Percentiles rank a stretch among this genome's conserved stretches.
These are phyloP conservation scores for Falco berigora DNA, from an alignment of 2,797 vertebrate genomes.

Conservation along the genomic window DNA sequence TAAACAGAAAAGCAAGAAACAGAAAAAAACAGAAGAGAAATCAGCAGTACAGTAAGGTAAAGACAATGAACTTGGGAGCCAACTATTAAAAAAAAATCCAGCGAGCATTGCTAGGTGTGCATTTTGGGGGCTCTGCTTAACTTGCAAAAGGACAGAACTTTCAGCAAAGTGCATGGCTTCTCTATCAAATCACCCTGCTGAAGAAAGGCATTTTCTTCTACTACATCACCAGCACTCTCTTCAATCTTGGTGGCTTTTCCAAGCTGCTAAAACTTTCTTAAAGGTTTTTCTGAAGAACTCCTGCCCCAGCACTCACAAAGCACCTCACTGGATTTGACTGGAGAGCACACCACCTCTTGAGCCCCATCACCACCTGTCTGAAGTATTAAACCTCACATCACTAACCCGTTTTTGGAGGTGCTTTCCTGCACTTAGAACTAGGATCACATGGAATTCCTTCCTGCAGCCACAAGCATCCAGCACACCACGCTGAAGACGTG, in stretches of 20 bases:
- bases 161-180: accelerated
- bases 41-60: accelerated
- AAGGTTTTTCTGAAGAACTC: neutral
- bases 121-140: neutral
- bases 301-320: neutral
- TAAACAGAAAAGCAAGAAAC: accelerated
- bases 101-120: accelerated
- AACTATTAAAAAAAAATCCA: accelerated
- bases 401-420: accelerated
- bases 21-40: neutral
- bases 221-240: neutral
- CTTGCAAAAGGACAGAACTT: neutral
- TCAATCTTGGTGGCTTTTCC: neutral
- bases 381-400: too few relatives aligned
- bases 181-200: neutral
- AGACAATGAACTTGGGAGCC: neutral
- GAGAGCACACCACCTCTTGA: neutral
- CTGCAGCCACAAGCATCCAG: neutral
- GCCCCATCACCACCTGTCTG: neutral
- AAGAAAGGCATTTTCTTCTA: neutral
- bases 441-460: neutral
- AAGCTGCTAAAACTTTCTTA: neutral
- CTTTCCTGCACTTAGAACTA: neutral
- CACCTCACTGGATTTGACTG: neutral
- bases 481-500: accelerated